Evolutionary conservation across 2,113 vertebrate species (phyloP), one percentile per base, ranked within the genome.

Genomic region (Oxygymnocypris stewartii): DNA sequence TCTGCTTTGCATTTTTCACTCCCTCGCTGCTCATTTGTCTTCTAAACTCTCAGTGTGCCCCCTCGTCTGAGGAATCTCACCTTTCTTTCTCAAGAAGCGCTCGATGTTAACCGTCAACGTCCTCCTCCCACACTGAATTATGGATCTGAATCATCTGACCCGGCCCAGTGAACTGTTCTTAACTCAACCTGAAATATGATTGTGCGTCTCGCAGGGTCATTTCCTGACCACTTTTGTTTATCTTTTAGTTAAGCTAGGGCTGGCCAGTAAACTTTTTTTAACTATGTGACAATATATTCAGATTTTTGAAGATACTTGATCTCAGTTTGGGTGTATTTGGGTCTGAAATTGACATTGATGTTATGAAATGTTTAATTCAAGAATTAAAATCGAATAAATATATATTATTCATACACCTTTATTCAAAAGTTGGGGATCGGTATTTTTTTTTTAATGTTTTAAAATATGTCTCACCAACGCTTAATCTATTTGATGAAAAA

Each of bases 1-100:
- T 95, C 94, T 95, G 93, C 92, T 95, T 94, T 94, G 93, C 94
- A 94, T 95, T 94, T 94, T 92, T 92, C 90, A 90, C 92, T 94
- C 93, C 92, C 92, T 90, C 90, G 92, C 92, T 91, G 84, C 92
- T 92, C 93, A 90, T 93, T 93, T 92, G 92, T 93, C 92, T 92
- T 92, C 90, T 86, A 92, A 92, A 92, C 86, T 93, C 91, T 93
- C 86, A 84, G 86, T 88, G 90, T 88, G 89, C 35, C 89, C 89
- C 85, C 86, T n/a, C 87, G 83, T 91, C 92, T 91, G 87, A 90
- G 10, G 84, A 87, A 57, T 90, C 92, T 93, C 90, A 79, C 89
- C 90, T 78, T 93, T 84, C 75, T 87, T 88, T 77, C n/a, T 44
- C 78, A 81, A 73, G 82, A 87, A 88, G 82, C 84, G 57, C 85